phyloP scores from a whole-genome alignment of 1,140 invertebrate genomes.

The Nixonia krombeini region DNA sequence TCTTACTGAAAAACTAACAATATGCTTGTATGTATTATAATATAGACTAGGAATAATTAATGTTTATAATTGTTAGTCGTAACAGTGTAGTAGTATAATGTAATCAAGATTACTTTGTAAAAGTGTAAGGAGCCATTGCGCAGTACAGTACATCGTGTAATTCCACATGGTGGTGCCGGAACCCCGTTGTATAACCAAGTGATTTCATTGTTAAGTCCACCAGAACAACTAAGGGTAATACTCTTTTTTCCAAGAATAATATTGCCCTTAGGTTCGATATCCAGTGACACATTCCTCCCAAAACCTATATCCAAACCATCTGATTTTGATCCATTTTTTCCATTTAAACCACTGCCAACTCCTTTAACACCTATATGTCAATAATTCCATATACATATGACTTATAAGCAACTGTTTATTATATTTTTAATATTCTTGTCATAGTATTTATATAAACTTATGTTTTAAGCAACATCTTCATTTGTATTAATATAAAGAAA shows the following conservation, averaged over 20 bases:
- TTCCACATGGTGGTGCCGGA: constrained; percentile 57
- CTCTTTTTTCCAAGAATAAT: constrained; percentile 62
- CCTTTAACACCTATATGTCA: constrained; percentile 58
- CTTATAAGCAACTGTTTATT: too few species aligned
- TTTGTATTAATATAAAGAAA: too few species aligned
- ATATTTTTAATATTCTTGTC: too few species aligned
- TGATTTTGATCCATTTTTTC: constrained; percentile 53
- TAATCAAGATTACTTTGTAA: constrained; percentile 52
- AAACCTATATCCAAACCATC: constrained; percentile 39
- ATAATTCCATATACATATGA: not conserved
- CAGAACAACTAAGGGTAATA: constrained; percentile 58
- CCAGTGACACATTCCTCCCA: constrained; percentile 41
- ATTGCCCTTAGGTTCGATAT: constrained; percentile 60
- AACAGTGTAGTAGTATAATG: too few species aligned
- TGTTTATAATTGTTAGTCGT: too few species aligned
- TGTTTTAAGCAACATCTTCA: too few species aligned
- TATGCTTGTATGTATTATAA: too few species aligned
- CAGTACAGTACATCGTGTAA: constrained; percentile 51
- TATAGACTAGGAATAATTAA: too few species aligned
- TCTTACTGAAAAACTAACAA: not conserved
- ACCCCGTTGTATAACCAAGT: constrained; percentile 64
- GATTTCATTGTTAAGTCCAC: constrained; percentile 52
- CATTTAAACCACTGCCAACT: constrained; percentile 53
- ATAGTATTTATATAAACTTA: too few species aligned
- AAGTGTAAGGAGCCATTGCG: constrained; percentile 64